A percentile compares a stretch with the other conserved stretches of the same genome.
These are phyloP conservation scores for Epizoanthus ramosus DNA, from an alignment of 92 coral and sea anemone species.

Conservation along the genomic window DNA sequence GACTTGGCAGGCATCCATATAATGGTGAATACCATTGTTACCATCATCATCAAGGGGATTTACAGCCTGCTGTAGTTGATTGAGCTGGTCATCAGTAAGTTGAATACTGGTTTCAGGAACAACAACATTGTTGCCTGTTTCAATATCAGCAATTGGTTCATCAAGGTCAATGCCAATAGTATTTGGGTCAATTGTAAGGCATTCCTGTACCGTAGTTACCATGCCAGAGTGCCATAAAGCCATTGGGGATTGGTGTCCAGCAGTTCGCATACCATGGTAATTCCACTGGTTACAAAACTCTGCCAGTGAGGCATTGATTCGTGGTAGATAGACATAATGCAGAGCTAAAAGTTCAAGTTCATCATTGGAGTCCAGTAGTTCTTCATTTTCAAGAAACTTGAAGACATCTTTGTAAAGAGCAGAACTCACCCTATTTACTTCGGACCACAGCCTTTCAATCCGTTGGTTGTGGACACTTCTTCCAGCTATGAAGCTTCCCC, in stretches of 20 bases:
- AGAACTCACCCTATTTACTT: conserved; percentile 47
- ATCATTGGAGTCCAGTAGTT: conserved; percentile 44
- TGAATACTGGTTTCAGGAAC: conserved; percentile 26
- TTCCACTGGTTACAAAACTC: conserved; percentile 71
- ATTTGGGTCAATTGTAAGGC: conserved; percentile 8
- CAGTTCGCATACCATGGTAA: conserved; percentile 62
- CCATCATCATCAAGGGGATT: conserved; percentile 39
- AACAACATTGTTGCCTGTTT: conserved; percentile 20
- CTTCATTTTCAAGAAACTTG: conserved; percentile 45
- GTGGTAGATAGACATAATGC: conserved; percentile 52
- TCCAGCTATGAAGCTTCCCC: conserved; percentile 12
- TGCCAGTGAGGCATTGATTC: conserved; percentile 56
- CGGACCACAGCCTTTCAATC: conserved; percentile 43
- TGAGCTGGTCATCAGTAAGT: conserved; percentile 3
- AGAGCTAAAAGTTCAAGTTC: conserved; percentile 48
- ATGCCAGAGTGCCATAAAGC: conserved; percentile 39
- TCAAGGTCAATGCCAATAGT: conserved; percentile 13
- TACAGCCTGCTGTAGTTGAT: conserved; percentile 20
- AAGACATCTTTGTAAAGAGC: conserved; percentile 45
- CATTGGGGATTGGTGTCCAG: conserved; percentile 56
- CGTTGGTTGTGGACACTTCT: not conserved
- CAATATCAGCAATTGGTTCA: conserved; percentile 1
- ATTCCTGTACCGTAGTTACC: not conserved
- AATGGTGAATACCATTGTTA: conserved; percentile 37
- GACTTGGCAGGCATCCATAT: conserved; percentile 22